Evolutionary conservation across 2,888 invertebrate species (phyloP), one percentile per base, ranked within the genome.

Genomic region (Sarcophaga subvicina): DNA sequence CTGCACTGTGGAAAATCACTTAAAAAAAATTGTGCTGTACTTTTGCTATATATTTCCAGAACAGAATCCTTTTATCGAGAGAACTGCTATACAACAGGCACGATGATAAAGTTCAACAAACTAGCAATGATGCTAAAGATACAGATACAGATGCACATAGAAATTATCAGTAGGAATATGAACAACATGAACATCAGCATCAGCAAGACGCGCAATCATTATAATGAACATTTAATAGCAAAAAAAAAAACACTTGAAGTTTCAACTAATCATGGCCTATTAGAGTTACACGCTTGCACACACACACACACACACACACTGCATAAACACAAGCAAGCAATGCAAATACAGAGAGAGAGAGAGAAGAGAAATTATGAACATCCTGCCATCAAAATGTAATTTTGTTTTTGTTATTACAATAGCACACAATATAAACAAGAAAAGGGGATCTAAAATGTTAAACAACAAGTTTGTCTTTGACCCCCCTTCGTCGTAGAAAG

Each of bases 211-310:
- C 60, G 75, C 49, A 8, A 72, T 62, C 60, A 59, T 64, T n/a
- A 49, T 72, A 76, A 80, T 66, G 80, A 71, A 76, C 70, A 75
- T 84, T 80, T 66, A 47, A 78, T 73, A 73, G 62, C 22, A 27
- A 37, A 69, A 27, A 27, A 69, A 27, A 37, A 37, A 72, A 72
- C 62, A 83, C 78, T 78, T 78, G 64, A 76, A 80, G 70, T 70
- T 83, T 67, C 54, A 70, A 80, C 80, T 80, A 80, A 80, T 84
- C 80, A 62, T 84, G 80, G 70, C 54, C 76, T 64, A 76, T 84
- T 80, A 71, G 66, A 80, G 76, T 70, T 71, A 60, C 22, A 83
- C 12, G 54, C 54, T 17, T 54, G 54, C 54, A 37, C 37, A 37
- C 6, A 37, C 27, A 5, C 49, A 11, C 8, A 5, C 49, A 11